phyloP scores from a whole-genome alignment of 2,113 vertebrate species.

The Onychostruthus taczanowskii region DNA sequence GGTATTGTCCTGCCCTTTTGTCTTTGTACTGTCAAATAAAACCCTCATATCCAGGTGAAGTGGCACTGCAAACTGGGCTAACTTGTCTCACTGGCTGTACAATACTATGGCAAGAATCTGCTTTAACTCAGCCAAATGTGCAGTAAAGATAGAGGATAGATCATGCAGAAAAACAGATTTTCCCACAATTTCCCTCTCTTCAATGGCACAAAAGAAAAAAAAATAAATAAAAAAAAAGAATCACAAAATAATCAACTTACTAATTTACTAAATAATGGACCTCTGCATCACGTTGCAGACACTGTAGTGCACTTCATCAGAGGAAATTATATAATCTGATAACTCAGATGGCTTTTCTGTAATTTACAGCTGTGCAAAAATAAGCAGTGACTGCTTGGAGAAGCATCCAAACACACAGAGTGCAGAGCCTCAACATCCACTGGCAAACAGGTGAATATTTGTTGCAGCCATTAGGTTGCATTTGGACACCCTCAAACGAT shows the following conservation, averaged over 20 bases:
- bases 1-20: background rate
- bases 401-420: background rate
- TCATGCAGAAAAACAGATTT: background rate
- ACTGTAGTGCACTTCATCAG: background rate
- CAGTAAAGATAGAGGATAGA: background rate
- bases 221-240: background rate
- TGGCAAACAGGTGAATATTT: background rate
- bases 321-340: background rate
- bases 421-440: too few species aligned
- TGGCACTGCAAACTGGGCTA: background rate
- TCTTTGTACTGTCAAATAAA: background rate
- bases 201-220: background rate
- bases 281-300: background rate
- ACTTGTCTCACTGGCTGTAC: background rate
- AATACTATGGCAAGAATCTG: background rate
- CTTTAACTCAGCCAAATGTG: background rate
- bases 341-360: background rate
- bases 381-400: background rate
- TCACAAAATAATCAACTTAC: background rate
- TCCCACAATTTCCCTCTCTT: background rate
- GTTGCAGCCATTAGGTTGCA: background rate
- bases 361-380: background rate
- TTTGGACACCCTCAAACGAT: background rate
- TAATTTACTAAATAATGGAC: background rate
- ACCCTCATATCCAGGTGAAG: background rate